phyloP scores from a whole-genome alignment of 2,888 invertebrate species.

The Drosophila peninsularis region DNA sequence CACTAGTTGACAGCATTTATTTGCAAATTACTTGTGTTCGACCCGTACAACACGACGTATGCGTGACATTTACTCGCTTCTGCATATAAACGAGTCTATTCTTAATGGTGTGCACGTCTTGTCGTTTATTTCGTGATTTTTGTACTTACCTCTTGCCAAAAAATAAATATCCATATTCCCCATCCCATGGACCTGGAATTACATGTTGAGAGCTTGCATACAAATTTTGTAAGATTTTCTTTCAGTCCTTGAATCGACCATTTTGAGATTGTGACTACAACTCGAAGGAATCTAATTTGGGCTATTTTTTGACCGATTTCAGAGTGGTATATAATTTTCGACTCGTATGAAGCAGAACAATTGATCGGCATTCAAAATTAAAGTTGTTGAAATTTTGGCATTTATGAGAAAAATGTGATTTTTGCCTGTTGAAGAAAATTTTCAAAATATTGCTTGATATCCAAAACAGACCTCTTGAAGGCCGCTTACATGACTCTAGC shows the following conservation, averaged over 20 bases:
- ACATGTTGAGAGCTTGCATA: not conserved
- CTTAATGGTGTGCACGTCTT: conserved; percentile 21
- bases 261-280: not conserved
- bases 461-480: too few relatives aligned
- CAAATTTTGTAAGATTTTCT: not conserved
- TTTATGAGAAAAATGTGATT: too few relatives aligned
- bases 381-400: too few relatives aligned
- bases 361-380: too few relatives aligned
- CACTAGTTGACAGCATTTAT: conserved; percentile 70
- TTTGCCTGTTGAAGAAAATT: too few relatives aligned
- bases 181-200: not conserved
- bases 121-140: conserved; percentile 35
- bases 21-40: conserved; percentile 69
- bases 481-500: too few relatives aligned
- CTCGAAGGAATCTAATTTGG: too few relatives aligned
- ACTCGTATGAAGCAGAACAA: too few relatives aligned
- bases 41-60: conserved; percentile 34
- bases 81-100: conserved; percentile 3
- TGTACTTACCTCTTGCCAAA: conserved; percentile 6
- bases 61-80: conserved; percentile 25
- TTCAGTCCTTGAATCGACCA: not conserved
- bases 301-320: too few relatives aligned
- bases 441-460: too few relatives aligned
- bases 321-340: too few relatives aligned
- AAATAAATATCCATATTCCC: conserved; percentile 2